Base-by-base conservation (phyloP, 92 coral and sea anemone species). In the Palythoa heliodiscus region DNA sequence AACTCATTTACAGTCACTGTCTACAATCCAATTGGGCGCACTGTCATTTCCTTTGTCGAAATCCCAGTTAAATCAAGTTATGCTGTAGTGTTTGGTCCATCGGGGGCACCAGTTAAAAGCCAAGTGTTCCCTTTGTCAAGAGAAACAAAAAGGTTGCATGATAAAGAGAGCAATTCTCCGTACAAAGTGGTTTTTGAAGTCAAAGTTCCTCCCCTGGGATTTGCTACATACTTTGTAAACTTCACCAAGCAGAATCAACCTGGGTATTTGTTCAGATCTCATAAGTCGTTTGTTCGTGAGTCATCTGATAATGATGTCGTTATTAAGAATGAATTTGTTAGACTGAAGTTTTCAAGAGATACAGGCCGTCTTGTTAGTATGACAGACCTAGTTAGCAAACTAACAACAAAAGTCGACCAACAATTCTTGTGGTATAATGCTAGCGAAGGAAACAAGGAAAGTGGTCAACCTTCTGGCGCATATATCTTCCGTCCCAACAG, bases 401-500 rank as follows among this genome's bases (percentile, higher is more conserved):
- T 91, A 38, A 87, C 87, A 37, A 86, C 90, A 23, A 53, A 77
- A 12, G 86, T 97, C 19, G 92, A 84, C 53, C 99, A 97, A 78
- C 92, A 86, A 52, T 97, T 94, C 82, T 91, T 92, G 22, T 97
- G 99, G 99, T 97, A 97, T 88, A 90, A 91, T 69, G 91, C 87
- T 0, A 95, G 99, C 64, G 88, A 61, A 19, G 96, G 98, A 23
- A 87, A 85, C n/a, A 5, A 17, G 9, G 87, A 17, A 47, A 89
- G 93, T 40, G 54, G 22, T 5, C 99, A 97, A 63, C 87, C 93
- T 5, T 97, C 99, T 4, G 99, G 96, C 1, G 97, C 97, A 6
- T 97, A 97, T 82, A 97, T 97, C 70, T 97, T 97, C 77, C 87
- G 99, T 67, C 99, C 99, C 50, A 93, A 91, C 78, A 77, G 71